Percentiles rank a stretch among this genome's conserved stretches.
phyloP scores from a whole-genome alignment of 1,140 invertebrate genomes.

The Homarus americanus region DNA sequence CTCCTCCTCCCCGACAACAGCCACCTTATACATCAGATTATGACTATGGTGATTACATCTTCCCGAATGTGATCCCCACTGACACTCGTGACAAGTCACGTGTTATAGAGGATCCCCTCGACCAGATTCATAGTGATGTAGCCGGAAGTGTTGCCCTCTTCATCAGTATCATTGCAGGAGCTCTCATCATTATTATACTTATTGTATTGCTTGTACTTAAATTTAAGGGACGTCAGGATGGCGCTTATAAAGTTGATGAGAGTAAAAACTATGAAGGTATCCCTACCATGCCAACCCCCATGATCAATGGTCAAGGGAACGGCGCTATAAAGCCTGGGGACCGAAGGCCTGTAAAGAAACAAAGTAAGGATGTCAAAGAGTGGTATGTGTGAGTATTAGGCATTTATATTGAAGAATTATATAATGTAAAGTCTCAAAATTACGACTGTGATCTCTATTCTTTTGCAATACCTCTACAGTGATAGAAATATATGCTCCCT shows the following conservation, averaged over 20 bases:
- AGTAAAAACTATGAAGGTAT: slow-evolving; percentile 81
- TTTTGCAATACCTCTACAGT: slow-evolving; percentile 69
- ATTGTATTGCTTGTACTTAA: slow-evolving; percentile 93
- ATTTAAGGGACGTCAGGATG: slow-evolving; percentile 91
- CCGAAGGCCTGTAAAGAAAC: slow-evolving; percentile 83
- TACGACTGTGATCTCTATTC: slow-evolving; percentile 71
- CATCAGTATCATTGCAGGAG: slow-evolving; percentile 93
- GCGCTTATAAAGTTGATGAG: slow-evolving; percentile 94
- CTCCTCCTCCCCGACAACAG: slow-evolving; percentile 25
- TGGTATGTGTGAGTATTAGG: slow-evolving; percentile 89
- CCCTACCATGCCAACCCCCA: slow-evolving; percentile 77
- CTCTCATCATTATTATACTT: slow-evolving; percentile 93
- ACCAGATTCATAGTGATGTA: slow-evolving; percentile 74
- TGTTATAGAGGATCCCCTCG: slow-evolving; percentile 5
- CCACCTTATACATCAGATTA: neutral
- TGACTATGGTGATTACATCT: neutral
- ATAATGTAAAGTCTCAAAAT: slow-evolving; percentile 70
- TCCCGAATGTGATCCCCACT: neutral
- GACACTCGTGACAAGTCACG: slow-evolving; percentile 11
- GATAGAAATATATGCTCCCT: slow-evolving; percentile 56
- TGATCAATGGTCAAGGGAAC: slow-evolving; percentile 77
- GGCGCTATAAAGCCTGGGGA: slow-evolving; percentile 79
- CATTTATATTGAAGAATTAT: slow-evolving; percentile 65
- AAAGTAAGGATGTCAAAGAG: slow-evolving; percentile 93
- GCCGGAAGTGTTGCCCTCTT: slow-evolving; percentile 83